Evolutionary conservation across 1,140 invertebrate species (phyloP).

Genomic region (Heliconius congener): DNA sequence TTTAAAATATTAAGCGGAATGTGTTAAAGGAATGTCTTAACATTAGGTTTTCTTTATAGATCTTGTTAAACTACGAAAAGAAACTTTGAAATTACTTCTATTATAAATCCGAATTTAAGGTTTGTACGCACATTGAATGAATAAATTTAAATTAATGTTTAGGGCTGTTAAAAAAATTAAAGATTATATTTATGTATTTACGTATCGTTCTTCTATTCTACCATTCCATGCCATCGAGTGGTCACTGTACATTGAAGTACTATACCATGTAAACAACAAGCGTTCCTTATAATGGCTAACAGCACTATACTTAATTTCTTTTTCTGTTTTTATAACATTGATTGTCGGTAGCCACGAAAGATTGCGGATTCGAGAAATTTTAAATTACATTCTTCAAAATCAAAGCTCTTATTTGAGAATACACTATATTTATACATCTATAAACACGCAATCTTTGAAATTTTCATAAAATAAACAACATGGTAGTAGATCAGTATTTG

Average conservation of each 20-base stretch:
- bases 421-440: background rate
- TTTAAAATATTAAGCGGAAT: too few relatives aligned
- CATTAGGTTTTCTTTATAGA: too few relatives aligned
- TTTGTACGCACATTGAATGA: too few relatives aligned
- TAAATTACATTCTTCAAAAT: slow-evolving; percentile 3
- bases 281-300: slow-evolving; percentile 28
- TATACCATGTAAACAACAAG: slow-evolving; percentile 11
- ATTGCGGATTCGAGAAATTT: slow-evolving; percentile 6
- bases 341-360: slow-evolving; percentile 32
- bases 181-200: too few relatives aligned
- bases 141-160: too few relatives aligned
- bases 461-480: background rate
- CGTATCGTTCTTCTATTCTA: too few relatives aligned
- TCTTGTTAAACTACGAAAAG: too few relatives aligned
- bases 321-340: slow-evolving; percentile 22
- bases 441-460: background rate
- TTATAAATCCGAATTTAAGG: too few relatives aligned
- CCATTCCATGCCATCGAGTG: background rate
- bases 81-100: too few relatives aligned
- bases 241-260: background rate
- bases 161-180: too few relatives aligned
- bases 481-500: too few relatives aligned
- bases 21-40: too few relatives aligned
- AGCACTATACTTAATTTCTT: slow-evolving; percentile 16
- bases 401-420: background rate